Percentiles rank a stretch among this genome's conserved stretches.
These are phyloP conservation scores for Macroramphosus scolopax DNA, from an alignment of 2,797 vertebrate genomes.

Conservation along the genomic window DNA sequence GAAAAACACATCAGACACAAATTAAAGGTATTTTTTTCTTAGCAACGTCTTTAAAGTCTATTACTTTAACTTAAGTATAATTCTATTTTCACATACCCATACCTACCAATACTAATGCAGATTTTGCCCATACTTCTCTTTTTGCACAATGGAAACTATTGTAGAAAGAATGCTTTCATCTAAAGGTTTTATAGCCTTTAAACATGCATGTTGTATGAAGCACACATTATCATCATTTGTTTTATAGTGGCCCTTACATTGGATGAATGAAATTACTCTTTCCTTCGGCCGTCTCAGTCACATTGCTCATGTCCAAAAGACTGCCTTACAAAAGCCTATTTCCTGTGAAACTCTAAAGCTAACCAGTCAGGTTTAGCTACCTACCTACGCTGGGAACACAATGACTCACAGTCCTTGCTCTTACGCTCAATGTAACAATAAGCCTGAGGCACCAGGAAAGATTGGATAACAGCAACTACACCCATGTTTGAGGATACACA, in stretches of 20 bases:
- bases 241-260: conserved; percentile 10
- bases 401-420: conserved; percentile 71
- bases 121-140: too few relatives aligned
- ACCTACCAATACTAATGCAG: too few relatives aligned
- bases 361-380: conserved; percentile 74
- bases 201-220: conserved; percentile 10
- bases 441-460: conserved; percentile 62
- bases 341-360: conserved; percentile 61
- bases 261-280: conserved; percentile 14
- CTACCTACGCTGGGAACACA: conserved; percentile 72
- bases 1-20: too few relatives aligned
- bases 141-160: too few relatives aligned
- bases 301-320: conserved; percentile 42
- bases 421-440: conserved; percentile 61
- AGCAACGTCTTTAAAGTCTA: too few relatives aligned
- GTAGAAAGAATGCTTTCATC: too few relatives aligned
- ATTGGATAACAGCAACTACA: conserved; percentile 70
- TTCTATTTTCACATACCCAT: too few relatives aligned
- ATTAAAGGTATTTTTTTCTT: too few relatives aligned
- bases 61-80: too few relatives aligned
- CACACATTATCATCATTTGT: not conserved
- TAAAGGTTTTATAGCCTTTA: too few relatives aligned
- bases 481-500: conserved; percentile 52
- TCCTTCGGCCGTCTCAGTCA: conserved; percentile 35
- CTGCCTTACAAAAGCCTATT: conserved; percentile 55